phyloP scores from a whole-genome alignment of 2,888 invertebrate species.

The Drosophila atripex region DNA sequence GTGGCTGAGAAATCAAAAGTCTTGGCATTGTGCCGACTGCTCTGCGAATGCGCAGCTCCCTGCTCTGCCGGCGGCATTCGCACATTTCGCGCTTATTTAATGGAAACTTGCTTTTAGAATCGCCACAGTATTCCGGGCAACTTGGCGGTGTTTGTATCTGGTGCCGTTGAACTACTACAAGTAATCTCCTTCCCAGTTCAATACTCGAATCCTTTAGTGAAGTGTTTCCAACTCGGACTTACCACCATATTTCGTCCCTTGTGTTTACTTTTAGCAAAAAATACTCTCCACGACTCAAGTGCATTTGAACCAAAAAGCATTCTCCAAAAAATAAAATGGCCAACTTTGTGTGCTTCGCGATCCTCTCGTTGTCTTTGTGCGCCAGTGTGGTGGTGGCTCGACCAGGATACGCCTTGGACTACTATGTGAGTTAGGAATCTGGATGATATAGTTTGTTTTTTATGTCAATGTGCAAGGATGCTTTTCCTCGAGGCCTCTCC shows the following conservation, averaged over 20 bases:
- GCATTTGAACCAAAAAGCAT: conserved; percentile 29
- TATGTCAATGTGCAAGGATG: too few relatives aligned
- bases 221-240: conserved; percentile 34
- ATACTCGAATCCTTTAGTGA: conserved; percentile 32
- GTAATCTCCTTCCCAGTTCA: conserved; percentile 48
- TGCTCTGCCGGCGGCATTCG: conserved; percentile 48
- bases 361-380: conserved; percentile 79
- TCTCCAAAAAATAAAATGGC: conserved; percentile 70
- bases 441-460: neutral
- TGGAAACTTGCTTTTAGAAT: conserved; percentile 83
- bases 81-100: conserved; percentile 82
- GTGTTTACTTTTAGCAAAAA: conserved; percentile 60
- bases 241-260: conserved; percentile 22
- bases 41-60: conserved; percentile 21
- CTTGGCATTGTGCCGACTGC: conserved; percentile 43
- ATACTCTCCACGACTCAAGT: conserved; percentile 21
- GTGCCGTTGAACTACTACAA: conserved; percentile 77
- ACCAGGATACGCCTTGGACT: conserved; percentile 86
- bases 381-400: conserved; percentile 77
- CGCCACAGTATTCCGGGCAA: conserved; percentile 84
- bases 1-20: conserved; percentile 67
- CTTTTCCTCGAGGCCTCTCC: too few relatives aligned
- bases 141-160: conserved; percentile 81
- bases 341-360: conserved; percentile 73
- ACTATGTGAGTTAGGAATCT: conserved; percentile 85